Evolutionary conservation across 2,113 vertebrate genomes (phyloP).

Genomic region (Nibea coibor): DNA sequence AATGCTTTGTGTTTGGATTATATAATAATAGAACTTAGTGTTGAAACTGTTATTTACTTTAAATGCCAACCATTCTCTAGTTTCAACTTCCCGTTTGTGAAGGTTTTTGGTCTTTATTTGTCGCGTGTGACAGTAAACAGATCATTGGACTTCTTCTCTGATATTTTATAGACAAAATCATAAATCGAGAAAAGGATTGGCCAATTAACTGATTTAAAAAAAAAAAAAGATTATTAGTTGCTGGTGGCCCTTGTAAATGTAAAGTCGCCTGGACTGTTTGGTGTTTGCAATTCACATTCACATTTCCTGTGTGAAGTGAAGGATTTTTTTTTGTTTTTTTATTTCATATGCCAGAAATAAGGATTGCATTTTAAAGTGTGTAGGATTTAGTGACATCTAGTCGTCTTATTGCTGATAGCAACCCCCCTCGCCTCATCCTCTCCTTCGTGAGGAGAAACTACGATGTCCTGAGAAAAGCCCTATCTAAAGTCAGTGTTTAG

Average conservation of each 20-base stretch:
- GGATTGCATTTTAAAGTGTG: neutral
- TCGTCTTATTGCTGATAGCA: too few relatives aligned
- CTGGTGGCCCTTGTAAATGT: neutral
- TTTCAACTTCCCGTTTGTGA: neutral
- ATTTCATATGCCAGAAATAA: neutral
- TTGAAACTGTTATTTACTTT: neutral
- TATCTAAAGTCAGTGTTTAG: too few relatives aligned
- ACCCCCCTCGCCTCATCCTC: too few relatives aligned
- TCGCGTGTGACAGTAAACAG: neutral
- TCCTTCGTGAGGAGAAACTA: too few relatives aligned
- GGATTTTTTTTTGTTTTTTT: neutral
- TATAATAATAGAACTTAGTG: neutral
- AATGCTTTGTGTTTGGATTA: neutral
- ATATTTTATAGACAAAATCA: neutral
- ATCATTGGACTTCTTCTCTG: neutral
- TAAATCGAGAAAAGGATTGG: neutral
- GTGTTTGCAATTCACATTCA: neutral
- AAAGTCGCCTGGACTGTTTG: neutral
- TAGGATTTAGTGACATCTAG: too few relatives aligned
- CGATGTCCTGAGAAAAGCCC: too few relatives aligned
- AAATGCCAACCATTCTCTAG: neutral
- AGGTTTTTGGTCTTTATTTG: neutral
- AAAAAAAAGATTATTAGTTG: neutral
- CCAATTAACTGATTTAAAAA: neutral
- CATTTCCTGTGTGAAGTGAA: neutral